Percentiles rank a stretch among this genome's conserved stretches.
Evolutionary conservation across 2,113 vertebrate species (phyloP).

Genomic region (Agelaius tricolor): DNA sequence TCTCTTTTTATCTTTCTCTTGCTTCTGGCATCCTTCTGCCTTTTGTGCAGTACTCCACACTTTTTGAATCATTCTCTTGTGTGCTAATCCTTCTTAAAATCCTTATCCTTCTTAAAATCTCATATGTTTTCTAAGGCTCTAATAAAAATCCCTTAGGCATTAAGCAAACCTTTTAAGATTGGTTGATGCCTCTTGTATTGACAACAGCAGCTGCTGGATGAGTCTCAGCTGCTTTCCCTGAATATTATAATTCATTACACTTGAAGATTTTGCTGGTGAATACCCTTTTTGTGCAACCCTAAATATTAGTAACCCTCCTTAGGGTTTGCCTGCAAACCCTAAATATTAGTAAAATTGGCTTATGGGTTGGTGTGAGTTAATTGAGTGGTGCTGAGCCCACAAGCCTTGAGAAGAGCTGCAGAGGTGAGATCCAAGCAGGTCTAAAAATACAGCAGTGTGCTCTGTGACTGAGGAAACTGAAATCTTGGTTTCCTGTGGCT

Average conservation of each 20-base stretch:
- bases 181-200: neutral
- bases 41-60: neutral
- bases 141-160: neutral
- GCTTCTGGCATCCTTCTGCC: constrained; percentile 4
- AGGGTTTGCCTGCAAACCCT: neutral
- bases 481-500: neutral
- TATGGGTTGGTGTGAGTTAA: neutral
- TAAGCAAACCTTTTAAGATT: neutral
- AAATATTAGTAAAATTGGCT: neutral
- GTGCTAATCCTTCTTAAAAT: neutral
- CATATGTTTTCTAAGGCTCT: neutral
- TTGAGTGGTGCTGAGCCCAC: neutral
- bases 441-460: neutral
- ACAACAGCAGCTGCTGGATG: neutral
- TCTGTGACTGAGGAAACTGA: neutral
- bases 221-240: neutral
- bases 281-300: neutral
- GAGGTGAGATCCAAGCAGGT: neutral
- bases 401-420: neutral
- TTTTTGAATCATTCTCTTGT: neutral
- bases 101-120: neutral
- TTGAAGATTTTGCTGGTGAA: neutral
- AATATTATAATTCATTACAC: neutral
- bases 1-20: constrained; percentile 6
- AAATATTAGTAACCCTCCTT: neutral